Conservation (phyloP, 2,888 invertebrate genomes). For the Erebia palarica region DNA sequence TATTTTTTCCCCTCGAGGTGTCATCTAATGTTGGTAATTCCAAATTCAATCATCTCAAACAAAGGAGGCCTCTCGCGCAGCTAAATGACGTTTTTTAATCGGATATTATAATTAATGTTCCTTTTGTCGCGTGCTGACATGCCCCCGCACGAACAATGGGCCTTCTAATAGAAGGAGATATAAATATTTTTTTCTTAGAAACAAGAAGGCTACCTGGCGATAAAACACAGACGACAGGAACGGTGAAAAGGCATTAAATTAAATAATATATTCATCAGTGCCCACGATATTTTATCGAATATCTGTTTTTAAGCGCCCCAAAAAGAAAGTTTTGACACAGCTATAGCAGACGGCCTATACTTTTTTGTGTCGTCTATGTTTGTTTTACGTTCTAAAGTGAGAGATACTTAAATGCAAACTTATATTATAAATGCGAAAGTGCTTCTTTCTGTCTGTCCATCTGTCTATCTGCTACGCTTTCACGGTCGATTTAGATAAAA, state of each 20-base stretch:
- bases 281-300: constrained; percentile 16
- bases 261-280: constrained; percentile 75
- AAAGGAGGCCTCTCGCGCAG: constrained; percentile 75
- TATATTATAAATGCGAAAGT: too few species aligned
- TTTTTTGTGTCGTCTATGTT: neutral
- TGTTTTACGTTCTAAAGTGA: neutral
- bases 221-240: constrained; percentile 76
- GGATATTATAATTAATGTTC: constrained; percentile 84
- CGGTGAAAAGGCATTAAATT: constrained; percentile 70
- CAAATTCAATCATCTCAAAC: constrained; percentile 81
- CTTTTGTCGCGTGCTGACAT: constrained; percentile 82
- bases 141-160: constrained; percentile 81
- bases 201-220: constrained; percentile 77
- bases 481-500: too few species aligned
- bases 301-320: neutral
- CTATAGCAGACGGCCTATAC: neutral
- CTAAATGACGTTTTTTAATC: constrained; percentile 83
- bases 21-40: constrained; percentile 75
- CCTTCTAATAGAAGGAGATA: constrained; percentile 81
- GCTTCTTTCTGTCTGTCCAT: too few species aligned
- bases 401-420: too few species aligned
- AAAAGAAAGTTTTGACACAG: constrained; percentile 16
- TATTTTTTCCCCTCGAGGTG: constrained; percentile 56
- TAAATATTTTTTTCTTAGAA: constrained; percentile 79
- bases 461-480: too few species aligned